Base-by-base conservation (phyloP, 2,797 vertebrate genomes). In the Myiothlypis chrysogaster region DNA sequence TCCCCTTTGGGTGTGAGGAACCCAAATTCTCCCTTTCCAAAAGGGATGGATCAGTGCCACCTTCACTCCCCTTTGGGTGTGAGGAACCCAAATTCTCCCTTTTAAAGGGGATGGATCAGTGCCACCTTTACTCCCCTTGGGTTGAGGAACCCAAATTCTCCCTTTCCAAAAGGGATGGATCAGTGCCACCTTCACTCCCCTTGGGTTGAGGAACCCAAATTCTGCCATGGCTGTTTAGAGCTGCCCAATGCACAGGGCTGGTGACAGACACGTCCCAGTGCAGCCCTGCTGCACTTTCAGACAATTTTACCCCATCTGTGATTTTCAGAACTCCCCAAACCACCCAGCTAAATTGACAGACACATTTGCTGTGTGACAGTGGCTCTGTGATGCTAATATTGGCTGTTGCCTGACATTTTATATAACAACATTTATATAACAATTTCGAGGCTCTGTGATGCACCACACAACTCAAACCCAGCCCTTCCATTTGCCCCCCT, bases 341-440 rank as follows among this genome's bases (percentile, higher is more conserved):
- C 76, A 60, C 82, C 19, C 57, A 34, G 77, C 41, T 18, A 55
- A 60, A 35, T 1, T 94, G 89, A 83, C 85, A 95, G 91, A 85
- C 59, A 83, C 68, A 49, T 86, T 84, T 71, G 23, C 81, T 49
- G 3, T 21, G 66, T 68, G 81, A 41, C 84, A 71, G 60, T 35
- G 72, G 83, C 68, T 85, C 82, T 60, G 65, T 17, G 66, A 52
- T 92, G 75, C 81, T 90, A 93, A 86, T 83, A 91, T 87, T 94
- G 73, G 83, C 61, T 91, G 82, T 5, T 91, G 75, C 80, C 79
- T 93, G 85, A 85, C 92, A 87, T 93, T 93, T 94, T 46, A 68
- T 49, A 14, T 77, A 86, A 89, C 60, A 71, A 53, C 81, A 65
- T 93, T 92, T 91, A 78, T 94, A 70, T 35, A 93, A 87, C 37